Conservation (phyloP, 2,888 invertebrate genomes). For the Odontomyia ornata region DNA sequence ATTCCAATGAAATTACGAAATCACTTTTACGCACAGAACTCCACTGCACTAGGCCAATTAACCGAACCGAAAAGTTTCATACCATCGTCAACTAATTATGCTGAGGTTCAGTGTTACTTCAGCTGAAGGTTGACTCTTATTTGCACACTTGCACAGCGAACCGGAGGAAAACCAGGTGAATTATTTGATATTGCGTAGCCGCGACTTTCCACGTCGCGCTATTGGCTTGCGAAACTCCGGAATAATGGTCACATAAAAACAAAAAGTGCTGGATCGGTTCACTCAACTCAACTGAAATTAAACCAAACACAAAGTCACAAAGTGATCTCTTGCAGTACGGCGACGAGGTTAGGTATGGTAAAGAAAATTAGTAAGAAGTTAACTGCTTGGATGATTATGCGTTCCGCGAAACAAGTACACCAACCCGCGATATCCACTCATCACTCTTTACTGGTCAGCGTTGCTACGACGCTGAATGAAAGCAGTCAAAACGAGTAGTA, state of each 20-base stretch:
- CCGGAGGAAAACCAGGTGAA: not conserved
- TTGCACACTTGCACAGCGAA: not conserved
- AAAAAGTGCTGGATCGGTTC: slow-evolving; percentile 9
- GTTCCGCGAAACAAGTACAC: slow-evolving; percentile 32
- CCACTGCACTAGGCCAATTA: not conserved
- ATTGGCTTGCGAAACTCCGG: slow-evolving; percentile 15
- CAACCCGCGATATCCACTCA: slow-evolving; percentile 9
- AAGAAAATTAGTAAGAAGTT: slow-evolving; percentile 30
- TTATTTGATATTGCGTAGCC: not conserved
- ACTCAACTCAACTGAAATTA: slow-evolving; percentile 19
- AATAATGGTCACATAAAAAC: not conserved
- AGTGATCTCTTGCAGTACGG: slow-evolving; percentile 1
- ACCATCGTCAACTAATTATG: slow-evolving; percentile 12
- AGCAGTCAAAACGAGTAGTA: slow-evolving; percentile 8
- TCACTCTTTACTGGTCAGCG: not conserved
- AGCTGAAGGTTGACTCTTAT: not conserved
- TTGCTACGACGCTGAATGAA: slow-evolving; percentile 18
- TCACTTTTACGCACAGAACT: slow-evolving; percentile 10
- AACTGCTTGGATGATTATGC: slow-evolving; percentile 7
- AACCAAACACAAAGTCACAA: slow-evolving; percentile 16
- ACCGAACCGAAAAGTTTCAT: slow-evolving; percentile 12
- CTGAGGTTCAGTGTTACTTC: not conserved
- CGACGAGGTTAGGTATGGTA: not conserved
- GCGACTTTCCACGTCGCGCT: slow-evolving; percentile 22
- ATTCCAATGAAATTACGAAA: not conserved